Evolutionary conservation across 2,888 invertebrate species (phyloP).

Genomic region (Dolichopus griseipennis): DNA sequence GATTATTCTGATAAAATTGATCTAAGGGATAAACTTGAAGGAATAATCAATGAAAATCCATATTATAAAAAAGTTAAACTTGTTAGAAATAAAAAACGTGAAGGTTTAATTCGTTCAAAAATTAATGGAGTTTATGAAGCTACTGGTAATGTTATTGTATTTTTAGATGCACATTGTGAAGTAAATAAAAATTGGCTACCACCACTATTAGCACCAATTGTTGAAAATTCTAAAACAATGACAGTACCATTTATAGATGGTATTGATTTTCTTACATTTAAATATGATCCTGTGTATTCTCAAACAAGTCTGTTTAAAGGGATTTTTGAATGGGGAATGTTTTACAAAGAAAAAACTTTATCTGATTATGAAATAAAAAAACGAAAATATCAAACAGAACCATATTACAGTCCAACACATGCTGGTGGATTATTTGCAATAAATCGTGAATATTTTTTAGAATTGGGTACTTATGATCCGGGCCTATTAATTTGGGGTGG

Average conservation of each 20-base stretch:
- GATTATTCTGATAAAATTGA: constrained; percentile 78
- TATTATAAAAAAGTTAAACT: not conserved
- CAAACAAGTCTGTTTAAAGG: constrained; percentile 42
- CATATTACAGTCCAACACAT: constrained; percentile 72
- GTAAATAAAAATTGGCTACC: constrained; percentile 73
- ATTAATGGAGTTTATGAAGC: constrained; percentile 80
- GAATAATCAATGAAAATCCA: not conserved
- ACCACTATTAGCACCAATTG: constrained; percentile 77
- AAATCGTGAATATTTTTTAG: constrained; percentile 80
- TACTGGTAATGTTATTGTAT: constrained; percentile 68
- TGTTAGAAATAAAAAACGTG: constrained; percentile 53
- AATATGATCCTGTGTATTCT: constrained; percentile 43
- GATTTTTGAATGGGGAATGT: constrained; percentile 66
- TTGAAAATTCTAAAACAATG: constrained; percentile 67
- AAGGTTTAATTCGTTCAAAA: constrained; percentile 81
- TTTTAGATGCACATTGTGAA: constrained; percentile 91
- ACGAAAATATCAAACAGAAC: constrained; percentile 37
- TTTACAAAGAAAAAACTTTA: constrained; percentile 45
- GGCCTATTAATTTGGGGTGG: constrained; percentile 62
- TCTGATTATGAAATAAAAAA: constrained; percentile 63
- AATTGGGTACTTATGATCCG: constrained; percentile 79
- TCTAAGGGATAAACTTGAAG: constrained; percentile 63
- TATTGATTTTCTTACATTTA: constrained; percentile 57
- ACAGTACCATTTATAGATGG: constrained; percentile 93
- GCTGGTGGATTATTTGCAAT: constrained; percentile 91